phyloP scores from a whole-genome alignment of 2,888 invertebrate species.

The Pimpla rufipes region DNA sequence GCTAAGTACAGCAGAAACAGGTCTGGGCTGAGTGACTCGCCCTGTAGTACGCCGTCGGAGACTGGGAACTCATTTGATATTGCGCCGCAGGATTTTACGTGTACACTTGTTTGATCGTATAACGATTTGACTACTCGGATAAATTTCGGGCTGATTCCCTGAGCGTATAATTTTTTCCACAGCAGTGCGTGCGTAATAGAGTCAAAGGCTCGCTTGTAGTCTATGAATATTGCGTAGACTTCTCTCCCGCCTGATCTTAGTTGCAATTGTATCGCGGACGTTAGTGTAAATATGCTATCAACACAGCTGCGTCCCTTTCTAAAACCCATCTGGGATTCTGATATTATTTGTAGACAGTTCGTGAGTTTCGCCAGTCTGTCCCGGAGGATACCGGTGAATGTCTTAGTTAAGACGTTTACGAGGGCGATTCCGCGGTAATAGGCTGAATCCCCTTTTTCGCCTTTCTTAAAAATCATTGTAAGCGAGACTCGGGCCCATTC shows the following conservation, averaged over 20 bases:
- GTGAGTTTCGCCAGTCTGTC: conserved; percentile 7
- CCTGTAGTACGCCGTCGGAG: too few relatives aligned
- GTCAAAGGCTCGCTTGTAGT: conserved; percentile 57
- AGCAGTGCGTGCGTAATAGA: conserved; percentile 35
- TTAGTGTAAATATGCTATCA: conserved; percentile 44
- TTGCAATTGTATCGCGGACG: conserved; percentile 11
- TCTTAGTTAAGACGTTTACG: conserved; percentile 40
- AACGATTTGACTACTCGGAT: conserved; percentile 32
- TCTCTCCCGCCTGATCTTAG: conserved; percentile 32
- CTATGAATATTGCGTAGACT: conserved; percentile 62
- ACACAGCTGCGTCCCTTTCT: conserved; percentile 34
- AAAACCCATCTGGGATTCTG: conserved; percentile 56
- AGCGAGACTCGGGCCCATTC: background rate
- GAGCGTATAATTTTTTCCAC: conserved; percentile 42
- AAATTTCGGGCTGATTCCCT: conserved; percentile 50
- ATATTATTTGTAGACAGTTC: conserved; percentile 31
- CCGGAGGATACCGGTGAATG: conserved; percentile 27
- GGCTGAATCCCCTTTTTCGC: conserved; percentile 43
- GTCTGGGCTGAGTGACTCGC: background rate
- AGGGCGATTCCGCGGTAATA: conserved; percentile 59
- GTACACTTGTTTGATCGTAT: background rate
- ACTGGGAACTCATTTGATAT: too few relatives aligned
- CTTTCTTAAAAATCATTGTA: conserved; percentile 48
- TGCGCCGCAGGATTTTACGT: too few relatives aligned
- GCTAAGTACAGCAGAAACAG: background rate